These are phyloP conservation scores for Caenorhabditis sinica DNA, from an alignment of 2,888 invertebrate species.

Conservation along the genomic window DNA sequence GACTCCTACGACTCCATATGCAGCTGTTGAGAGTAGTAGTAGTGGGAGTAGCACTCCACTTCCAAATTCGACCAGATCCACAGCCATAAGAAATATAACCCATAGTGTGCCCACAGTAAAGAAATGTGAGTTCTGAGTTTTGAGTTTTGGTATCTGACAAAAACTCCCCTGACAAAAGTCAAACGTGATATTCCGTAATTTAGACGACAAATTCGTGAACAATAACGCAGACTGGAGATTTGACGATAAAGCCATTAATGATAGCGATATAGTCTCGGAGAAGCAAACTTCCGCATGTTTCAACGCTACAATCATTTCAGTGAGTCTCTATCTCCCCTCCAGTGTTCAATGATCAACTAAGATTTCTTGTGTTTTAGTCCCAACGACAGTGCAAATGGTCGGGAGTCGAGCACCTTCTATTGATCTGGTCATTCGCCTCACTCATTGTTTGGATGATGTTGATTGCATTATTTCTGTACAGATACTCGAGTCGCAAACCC, in stretches of 20 bases:
- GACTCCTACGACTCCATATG: conserved; percentile 62
- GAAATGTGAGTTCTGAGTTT: conserved; percentile 10
- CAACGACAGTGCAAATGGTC: conserved; percentile 66
- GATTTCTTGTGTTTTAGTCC: conserved; percentile 33
- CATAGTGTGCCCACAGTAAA: conserved; percentile 32
- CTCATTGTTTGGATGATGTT: conserved; percentile 71
- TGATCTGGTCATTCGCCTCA: conserved; percentile 74
- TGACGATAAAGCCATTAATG: conserved; percentile 73
- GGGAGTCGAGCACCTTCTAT: conserved; percentile 71
- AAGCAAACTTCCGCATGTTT: conserved; percentile 58
- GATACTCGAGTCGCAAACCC: conserved; percentile 62
- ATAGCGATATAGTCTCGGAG: conserved; percentile 68
- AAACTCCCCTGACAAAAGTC: neutral
- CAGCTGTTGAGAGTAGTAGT: conserved; percentile 5
- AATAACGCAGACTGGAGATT: conserved; percentile 73
- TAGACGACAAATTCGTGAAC: conserved; percentile 61
- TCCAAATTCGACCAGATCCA: conserved; percentile 17
- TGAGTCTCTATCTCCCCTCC: conserved; percentile 22
- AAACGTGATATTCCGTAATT: conserved; percentile 1
- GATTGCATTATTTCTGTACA: conserved; percentile 66
- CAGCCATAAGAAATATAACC: conserved; percentile 28
- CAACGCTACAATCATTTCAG: conserved; percentile 65
- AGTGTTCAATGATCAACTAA: conserved; percentile 17
- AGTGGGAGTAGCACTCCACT: neutral
- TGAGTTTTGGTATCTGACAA: neutral